These are phyloP conservation scores for Apogon hyalosoma DNA, from an alignment of 2,797 vertebrate species.

Conservation along the genomic window DNA sequence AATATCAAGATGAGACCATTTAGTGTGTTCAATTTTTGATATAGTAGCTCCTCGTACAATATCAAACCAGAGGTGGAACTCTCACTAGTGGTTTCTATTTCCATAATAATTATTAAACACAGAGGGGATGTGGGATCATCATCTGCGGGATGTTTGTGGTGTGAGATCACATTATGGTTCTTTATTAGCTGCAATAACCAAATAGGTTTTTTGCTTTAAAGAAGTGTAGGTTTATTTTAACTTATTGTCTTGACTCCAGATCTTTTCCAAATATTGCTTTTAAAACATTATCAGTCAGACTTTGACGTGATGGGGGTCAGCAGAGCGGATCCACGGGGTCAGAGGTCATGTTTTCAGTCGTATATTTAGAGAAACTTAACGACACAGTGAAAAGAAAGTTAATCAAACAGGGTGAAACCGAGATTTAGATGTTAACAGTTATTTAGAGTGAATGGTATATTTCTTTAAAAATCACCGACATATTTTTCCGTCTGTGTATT, in stretches of 20 bases:
- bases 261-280: not conserved
- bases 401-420: too few species aligned
- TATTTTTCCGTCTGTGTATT: too few species aligned
- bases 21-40: not conserved
- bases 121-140: too few species aligned
- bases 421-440: too few species aligned
- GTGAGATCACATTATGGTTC: too few species aligned
- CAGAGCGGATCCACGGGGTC: slow-evolving; percentile 1
- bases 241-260: too few species aligned
- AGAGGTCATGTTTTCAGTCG: not conserved
- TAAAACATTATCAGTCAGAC: not conserved
- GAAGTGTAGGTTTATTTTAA: too few species aligned
- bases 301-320: not conserved
- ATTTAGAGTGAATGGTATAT: too few species aligned
- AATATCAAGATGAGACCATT: not conserved
- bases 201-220: too few species aligned
- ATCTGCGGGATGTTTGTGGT: too few species aligned
- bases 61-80: not conserved
- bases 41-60: not conserved
- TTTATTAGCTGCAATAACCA: too few species aligned
- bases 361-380: not conserved
- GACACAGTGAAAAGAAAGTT: not conserved
- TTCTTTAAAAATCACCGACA: too few species aligned
- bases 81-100: not conserved
- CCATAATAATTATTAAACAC: not conserved